Conservation (phyloP, 2,113 vertebrate genomes). For the Chaetorhynchus papuensis region DNA sequence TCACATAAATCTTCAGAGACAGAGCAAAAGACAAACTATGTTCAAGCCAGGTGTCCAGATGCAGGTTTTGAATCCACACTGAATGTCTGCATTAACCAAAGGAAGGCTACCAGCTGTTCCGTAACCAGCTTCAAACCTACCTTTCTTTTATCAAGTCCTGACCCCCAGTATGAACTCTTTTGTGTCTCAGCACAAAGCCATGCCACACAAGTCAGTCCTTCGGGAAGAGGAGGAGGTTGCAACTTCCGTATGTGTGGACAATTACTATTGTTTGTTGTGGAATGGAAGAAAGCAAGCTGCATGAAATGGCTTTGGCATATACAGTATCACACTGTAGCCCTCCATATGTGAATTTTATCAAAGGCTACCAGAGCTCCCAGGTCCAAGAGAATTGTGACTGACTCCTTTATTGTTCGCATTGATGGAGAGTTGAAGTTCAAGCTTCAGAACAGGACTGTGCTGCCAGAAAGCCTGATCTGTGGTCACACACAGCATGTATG, state of each 20-base stretch:
- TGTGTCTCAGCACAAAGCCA: background rate
- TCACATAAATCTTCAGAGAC: background rate
- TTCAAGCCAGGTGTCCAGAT: background rate
- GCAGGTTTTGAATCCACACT: background rate
- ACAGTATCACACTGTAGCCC: background rate
- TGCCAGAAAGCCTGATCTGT: background rate
- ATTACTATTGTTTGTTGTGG: background rate
- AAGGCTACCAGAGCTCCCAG: background rate
- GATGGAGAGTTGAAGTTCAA: background rate
- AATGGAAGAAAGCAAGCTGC: background rate
- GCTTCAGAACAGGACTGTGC: background rate
- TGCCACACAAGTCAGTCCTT: background rate
- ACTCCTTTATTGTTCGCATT: background rate
- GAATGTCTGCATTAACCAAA: background rate
- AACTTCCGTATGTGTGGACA: background rate
- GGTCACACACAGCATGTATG: background rate
- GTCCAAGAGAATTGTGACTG: background rate
- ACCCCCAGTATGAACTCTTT: background rate
- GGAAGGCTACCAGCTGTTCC: background rate
- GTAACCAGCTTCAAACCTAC: background rate
- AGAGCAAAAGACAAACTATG: background rate
- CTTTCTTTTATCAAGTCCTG: background rate
- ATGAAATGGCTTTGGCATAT: background rate
- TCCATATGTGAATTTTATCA: background rate
- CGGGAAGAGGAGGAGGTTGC: background rate